Evolutionary conservation across 2,113 vertebrate species (phyloP), one percentile per base, ranked within the genome.

Genomic region (Zosterops lateralis): DNA sequence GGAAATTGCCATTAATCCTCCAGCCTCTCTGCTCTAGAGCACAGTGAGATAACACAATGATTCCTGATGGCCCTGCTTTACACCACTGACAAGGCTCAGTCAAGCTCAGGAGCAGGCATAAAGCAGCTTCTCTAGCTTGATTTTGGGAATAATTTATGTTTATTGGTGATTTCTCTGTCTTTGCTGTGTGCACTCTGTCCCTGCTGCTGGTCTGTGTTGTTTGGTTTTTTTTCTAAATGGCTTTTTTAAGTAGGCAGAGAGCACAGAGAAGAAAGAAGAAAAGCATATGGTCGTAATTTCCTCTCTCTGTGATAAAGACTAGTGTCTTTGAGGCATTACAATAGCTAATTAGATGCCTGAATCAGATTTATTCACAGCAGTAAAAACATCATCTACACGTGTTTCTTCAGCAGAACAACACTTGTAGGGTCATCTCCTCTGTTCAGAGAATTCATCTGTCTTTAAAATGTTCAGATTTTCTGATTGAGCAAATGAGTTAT

Each of bases 301-400:
- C 68, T 53, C 16, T 70, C 38, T 62, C n/a, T 84, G 6, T 81
- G 73, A 61, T 92, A 95, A 93, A 94, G 53, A 51, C 83, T 53
- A 12, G 42, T 84, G 90, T 90, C 83, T 81, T 89, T 78, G 90
- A 84, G 77, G 67, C 58, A 94, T 71, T 75, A 85, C 86, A 84
- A 89, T 89, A 74, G 90, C 90, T 96, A 87, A 94, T 95, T 95
- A 90, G 50, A 65, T 83, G 84, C 85, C 81, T 42, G 50, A 75
- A 84, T 95, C 74, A 84, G 47, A 84, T 92, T 87, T 91, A 89
- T 64, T 86, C 87, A 72, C 58, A 79, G 73, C 75, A 94, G 76
- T 89, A 75, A 93, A 92, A 89, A 75, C 45, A 65, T 83, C 57
- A 84, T 65, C 75, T 87, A 84, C 81, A 84, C 5, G 4, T 66